Evolutionary conservation across 2,113 vertebrate species (phyloP).

Genomic region (Pelvicachromis taeniatus): DNA sequence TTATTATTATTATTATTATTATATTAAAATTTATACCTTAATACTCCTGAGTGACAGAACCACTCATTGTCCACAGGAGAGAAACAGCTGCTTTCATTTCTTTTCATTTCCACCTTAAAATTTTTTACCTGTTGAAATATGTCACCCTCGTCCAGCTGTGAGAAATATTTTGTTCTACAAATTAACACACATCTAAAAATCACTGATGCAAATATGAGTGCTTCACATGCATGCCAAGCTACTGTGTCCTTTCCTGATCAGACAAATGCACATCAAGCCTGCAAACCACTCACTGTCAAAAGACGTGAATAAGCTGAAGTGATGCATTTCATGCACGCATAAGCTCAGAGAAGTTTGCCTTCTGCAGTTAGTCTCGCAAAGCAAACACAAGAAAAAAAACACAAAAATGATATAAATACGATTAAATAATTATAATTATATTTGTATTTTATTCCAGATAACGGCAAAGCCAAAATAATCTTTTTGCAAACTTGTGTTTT

Average conservation of each 20-base stretch:
- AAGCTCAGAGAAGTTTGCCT: not conserved
- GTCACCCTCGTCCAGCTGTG: not conserved
- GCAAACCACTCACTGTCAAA: not conserved
- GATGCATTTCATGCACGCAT: not conserved
- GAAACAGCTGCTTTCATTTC: not conserved
- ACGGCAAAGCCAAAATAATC: not conserved
- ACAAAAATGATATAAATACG: not conserved
- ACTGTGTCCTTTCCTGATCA: not conserved
- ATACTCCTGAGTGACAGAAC: not conserved
- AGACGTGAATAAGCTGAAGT: not conserved
- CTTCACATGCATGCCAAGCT: constrained; percentile 9
- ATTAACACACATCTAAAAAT: not conserved
- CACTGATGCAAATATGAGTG: not conserved
- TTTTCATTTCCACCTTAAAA: not conserved
- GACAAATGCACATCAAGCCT: not conserved
- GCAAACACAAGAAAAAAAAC: not conserved
- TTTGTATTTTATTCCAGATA: not conserved
- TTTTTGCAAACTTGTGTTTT: not conserved
- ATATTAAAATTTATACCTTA: not conserved
- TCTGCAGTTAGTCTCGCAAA: not conserved
- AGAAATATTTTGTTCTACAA: not conserved
- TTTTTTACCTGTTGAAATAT: not conserved
- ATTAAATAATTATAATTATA: not conserved
- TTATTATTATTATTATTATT: not conserved
- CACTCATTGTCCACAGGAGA: not conserved